phyloP scores from a whole-genome alignment of 2,888 invertebrate species.

The Acanthosepion pharaonis region DNA sequence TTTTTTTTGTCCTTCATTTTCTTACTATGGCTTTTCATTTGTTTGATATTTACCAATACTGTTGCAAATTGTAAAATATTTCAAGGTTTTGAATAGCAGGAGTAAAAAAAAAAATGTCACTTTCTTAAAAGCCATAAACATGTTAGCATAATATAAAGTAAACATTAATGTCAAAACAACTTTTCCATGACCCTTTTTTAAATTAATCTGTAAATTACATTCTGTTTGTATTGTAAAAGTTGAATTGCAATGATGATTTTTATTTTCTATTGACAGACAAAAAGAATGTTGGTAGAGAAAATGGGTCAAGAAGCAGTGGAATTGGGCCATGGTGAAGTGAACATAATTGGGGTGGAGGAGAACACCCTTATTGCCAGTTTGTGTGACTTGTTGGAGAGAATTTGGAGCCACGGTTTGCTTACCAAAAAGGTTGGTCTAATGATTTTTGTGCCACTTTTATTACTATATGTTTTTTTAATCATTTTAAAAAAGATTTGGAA shows the following conservation, averaged over 20 bases:
- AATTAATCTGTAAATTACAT: too few relatives aligned
- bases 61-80: too few relatives aligned
- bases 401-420: constrained; percentile 97
- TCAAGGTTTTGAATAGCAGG: too few relatives aligned
- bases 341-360: constrained; percentile 86
- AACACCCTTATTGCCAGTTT: constrained; percentile 98
- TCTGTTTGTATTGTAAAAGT: neutral
- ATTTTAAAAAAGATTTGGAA: neutral
- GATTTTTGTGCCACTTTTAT: neutral
- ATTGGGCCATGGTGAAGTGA: constrained; percentile 85
- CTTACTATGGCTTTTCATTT: too few relatives aligned
- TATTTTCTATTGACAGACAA: constrained; percentile 82
- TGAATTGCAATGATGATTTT: neutral
- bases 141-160: too few relatives aligned
- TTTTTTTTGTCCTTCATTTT: too few relatives aligned
- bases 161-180: too few relatives aligned
- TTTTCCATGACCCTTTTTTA: too few relatives aligned
- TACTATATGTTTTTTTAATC: neutral
- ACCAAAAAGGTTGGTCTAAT: constrained; percentile 83
- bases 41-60: too few relatives aligned
- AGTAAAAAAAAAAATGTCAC: too few relatives aligned
- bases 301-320: constrained; percentile 96
- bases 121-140: too few relatives aligned
- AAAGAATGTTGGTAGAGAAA: constrained; percentile 98
- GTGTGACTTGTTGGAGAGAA: constrained; percentile 95